Evolutionary conservation across 2,113 vertebrate species (phyloP), one percentile per base, ranked within the genome.

Genomic region (Neoarius graeffei): DNA sequence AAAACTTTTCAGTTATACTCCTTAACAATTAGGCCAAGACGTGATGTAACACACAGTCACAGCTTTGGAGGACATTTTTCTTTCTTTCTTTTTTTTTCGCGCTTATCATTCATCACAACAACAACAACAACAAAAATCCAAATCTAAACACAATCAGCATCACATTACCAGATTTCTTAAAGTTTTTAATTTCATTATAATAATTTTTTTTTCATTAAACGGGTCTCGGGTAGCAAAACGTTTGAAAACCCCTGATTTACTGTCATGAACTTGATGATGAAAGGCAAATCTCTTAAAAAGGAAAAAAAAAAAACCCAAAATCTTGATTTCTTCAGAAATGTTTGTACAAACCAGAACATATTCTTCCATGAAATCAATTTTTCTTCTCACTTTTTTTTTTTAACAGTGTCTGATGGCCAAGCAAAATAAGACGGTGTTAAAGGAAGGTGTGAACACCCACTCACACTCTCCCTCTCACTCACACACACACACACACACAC

Each of bases 361-460:
- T 71, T 71, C 19, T 11, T 42, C 42, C 48, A 9, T 10, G 17
- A 35, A 71, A 84, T 56, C 19, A 27, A 23, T 56, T 56, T 71
- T 19, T 54, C 66, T 84, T 56, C 64, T 30, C 73, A 50, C 19
- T 11, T 71, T 10, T 17, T 54, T 84, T 84, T 84, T 52, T 56
- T 4, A 1, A 56, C 50, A 42, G 35, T 35, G 48, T 71, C 83
- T 84, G 19, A 27, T 6, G 17, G n/a, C 83, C 83, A 54, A 71
- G 62, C 64, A 71, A 71, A 84, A 71, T 54, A 84, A 52, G 50
- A 20, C 69, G 82, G 83, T 84, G 66, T 71, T 84, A 84, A 71
- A 5, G 25, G 83, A 71, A 84, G 66, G 83, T 84, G 83, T 71
- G 83, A 84, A 13, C 14, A 30, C 25, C 19, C 25, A 20, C 62